Evolutionary conservation across 2,888 invertebrate species (phyloP).

Genomic region (Rhagophthalmus giganteus): DNA sequence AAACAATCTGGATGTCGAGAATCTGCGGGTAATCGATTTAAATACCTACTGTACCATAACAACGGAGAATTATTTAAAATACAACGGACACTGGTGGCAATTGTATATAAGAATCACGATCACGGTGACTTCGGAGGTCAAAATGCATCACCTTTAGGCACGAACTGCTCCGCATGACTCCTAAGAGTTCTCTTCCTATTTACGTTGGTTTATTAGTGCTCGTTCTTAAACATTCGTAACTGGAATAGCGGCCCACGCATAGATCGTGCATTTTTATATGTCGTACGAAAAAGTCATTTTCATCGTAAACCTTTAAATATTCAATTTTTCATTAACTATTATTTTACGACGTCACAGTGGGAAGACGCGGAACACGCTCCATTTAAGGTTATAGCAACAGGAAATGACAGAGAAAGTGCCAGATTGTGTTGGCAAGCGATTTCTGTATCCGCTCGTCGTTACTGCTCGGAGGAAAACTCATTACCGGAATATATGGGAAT

Average conservation of each 20-base stretch:
- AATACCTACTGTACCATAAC: no score
- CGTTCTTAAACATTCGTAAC: conserved; percentile 4
- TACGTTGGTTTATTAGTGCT: conserved; percentile 18
- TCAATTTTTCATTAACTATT: conserved; percentile 19
- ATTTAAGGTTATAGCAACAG: conserved; percentile 27
- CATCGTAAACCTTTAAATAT: background rate
- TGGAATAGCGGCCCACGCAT: conserved; percentile 3
- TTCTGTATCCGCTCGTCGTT: conserved; percentile 22
- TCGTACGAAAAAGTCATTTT: no score
- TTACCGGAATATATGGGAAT: conserved; percentile 13
- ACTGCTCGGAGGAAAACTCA: conserved; percentile 12
- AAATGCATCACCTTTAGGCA: conserved; percentile 36
- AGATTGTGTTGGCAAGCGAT: conserved; percentile 27
- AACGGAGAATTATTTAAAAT: no score
- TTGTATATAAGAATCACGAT: conserved; percentile 3
- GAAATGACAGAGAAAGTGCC: conserved; percentile 27
- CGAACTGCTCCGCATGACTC: conserved; percentile 34
- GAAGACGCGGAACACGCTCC: conserved; percentile 15
- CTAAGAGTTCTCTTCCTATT: conserved; percentile 22
- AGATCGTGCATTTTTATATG: no score
- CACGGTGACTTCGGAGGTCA: conserved; percentile 23
- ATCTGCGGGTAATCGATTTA: no score
- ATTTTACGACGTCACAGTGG: conserved; percentile 12
- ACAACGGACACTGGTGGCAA: conserved; percentile 7
- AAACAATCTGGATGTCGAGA: no score